These are phyloP conservation scores for Brienomyrus brachyistius DNA, from an alignment of 2,113 vertebrate species.

Conservation along the genomic window DNA sequence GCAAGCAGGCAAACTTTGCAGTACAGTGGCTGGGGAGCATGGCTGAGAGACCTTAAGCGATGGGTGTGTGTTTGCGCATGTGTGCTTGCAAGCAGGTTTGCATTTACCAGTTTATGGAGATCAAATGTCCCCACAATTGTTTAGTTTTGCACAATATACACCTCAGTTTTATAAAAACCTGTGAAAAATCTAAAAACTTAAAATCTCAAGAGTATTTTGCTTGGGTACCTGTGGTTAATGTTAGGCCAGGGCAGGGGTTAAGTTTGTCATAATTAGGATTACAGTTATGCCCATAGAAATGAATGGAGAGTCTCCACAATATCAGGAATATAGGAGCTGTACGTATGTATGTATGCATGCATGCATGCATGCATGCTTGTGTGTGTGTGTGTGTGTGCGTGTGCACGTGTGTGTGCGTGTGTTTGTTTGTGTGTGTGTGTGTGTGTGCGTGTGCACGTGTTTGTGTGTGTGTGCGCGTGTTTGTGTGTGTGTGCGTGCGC, in stretches of 20 bases:
- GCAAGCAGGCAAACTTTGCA: not conserved
- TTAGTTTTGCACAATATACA: not conserved
- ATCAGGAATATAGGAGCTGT: no score
- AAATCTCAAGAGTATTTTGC: not conserved
- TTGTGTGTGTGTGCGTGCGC: no score
- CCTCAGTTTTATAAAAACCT: not conserved
- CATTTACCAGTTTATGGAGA: not conserved
- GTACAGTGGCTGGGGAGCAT: not conserved
- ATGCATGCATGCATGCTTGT: no score
- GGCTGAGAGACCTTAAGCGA: not conserved
- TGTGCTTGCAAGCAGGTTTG: not conserved
- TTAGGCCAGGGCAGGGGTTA: not conserved
- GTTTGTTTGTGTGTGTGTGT: no score
- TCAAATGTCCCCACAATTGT: not conserved
- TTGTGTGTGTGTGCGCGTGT: no score
- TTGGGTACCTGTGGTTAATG: not conserved
- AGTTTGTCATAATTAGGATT: not conserved
- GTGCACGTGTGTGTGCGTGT: no score
- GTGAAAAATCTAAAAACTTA: not conserved
- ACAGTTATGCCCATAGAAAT: not conserved
- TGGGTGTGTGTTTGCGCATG: not conserved
- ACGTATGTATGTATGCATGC: no score
- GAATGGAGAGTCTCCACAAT: not conserved
- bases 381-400: not conserved
- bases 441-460: no score